Evolutionary conservation across 2,797 vertebrate genomes (phyloP).

Genomic region (Natrix natrix): DNA sequence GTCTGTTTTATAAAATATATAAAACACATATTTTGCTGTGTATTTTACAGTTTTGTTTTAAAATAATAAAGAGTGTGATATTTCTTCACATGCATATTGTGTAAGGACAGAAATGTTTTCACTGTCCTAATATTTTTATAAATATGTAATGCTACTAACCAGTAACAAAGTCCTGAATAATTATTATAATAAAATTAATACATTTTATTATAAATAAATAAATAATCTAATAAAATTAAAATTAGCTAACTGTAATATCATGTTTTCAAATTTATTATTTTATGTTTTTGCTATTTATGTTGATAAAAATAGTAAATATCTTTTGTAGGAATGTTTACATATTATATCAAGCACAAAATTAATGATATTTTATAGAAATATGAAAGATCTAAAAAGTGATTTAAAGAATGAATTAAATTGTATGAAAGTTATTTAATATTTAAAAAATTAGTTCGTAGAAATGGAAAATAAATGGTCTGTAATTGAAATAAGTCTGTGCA

Average conservation of each 20-base stretch:
- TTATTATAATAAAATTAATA: not conserved
- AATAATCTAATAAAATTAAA: not conserved
- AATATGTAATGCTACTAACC: constrained; percentile 13
- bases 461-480: constrained; percentile 14
- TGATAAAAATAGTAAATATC: constrained; percentile 10
- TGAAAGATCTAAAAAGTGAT: not conserved
- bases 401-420: constrained; percentile 30
- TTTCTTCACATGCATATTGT: constrained; percentile 34
- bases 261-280: constrained; percentile 20
- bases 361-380: constrained; percentile 10
- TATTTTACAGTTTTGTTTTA: constrained; percentile 48
- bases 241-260: not conserved
- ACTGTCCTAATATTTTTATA: constrained; percentile 41
- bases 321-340: not conserved
- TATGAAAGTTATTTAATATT: constrained; percentile 17
- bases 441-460: constrained; percentile 6
- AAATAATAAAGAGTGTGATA: constrained; percentile 56
- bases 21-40: constrained; percentile 29
- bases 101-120: constrained; percentile 43
- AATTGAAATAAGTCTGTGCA: constrained; percentile 29
- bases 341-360: not conserved
- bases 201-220: no score
- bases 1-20: constrained; percentile 48
- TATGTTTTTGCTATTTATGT: not conserved
- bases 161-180: constrained; percentile 35